Percentiles rank a stretch among this genome's conserved stretches.
Evolutionary conservation across 37 sponge, comb jelly and placozoan species (phyloP).

Genomic region (Chondrosia reniformis): DNA sequence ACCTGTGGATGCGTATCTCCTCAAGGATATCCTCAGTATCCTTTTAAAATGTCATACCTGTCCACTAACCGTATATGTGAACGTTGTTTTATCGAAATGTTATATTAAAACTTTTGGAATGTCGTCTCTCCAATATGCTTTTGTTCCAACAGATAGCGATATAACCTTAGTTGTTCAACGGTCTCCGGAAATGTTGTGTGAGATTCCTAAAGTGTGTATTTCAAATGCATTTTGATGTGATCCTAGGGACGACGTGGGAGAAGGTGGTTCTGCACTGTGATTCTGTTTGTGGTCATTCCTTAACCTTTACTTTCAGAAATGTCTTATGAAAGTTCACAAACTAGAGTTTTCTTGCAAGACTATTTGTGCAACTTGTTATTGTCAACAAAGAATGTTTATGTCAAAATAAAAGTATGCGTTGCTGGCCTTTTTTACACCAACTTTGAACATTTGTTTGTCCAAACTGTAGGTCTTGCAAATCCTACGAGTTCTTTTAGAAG

Average conservation of each 20-base stretch:
- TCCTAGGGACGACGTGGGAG: too few relatives aligned
- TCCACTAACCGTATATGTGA: too few relatives aligned
- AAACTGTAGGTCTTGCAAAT: constrained; percentile 22
- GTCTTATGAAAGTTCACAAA: constrained; percentile 71
- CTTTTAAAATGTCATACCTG: not conserved
- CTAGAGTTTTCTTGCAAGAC: constrained; percentile 66
- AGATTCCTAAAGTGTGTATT: too few relatives aligned
- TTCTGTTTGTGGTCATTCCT: too few relatives aligned
- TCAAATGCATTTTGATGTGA: too few relatives aligned
- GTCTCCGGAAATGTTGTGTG: too few relatives aligned
- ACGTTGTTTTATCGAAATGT: too few relatives aligned
- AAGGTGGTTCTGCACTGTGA: too few relatives aligned
- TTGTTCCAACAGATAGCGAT: too few relatives aligned
- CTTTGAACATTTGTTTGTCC: not conserved
- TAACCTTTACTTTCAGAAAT: constrained; percentile 44
- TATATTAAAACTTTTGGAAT: too few relatives aligned
- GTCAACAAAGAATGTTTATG: constrained; percentile 53
- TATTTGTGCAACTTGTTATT: constrained; percentile 63
- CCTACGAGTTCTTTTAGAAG: constrained; percentile 26
- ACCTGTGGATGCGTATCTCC: constrained; percentile 56
- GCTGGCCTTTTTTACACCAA: not conserved
- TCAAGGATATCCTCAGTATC: constrained; percentile 84
- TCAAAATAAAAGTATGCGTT: constrained; percentile 54
- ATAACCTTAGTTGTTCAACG: too few relatives aligned
- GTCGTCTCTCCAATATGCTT: too few relatives aligned